phyloP scores from a whole-genome alignment of 1,140 invertebrate species.

The Hydropsyche tenuis region DNA sequence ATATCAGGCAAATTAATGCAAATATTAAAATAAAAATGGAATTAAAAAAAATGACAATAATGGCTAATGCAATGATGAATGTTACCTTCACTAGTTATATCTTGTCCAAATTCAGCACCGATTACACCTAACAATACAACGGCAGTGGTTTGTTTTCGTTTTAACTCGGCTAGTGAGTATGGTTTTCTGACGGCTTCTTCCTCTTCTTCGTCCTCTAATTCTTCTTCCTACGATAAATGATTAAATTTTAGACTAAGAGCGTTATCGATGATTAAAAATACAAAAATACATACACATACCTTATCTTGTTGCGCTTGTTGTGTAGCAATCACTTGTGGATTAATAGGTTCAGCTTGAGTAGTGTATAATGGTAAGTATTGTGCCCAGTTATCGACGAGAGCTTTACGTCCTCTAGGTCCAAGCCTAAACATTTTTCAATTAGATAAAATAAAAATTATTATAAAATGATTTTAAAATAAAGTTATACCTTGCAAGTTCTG shows the following conservation, averaged over 20 bases:
- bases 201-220: conserved; percentile 86
- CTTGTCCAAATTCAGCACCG: conserved; percentile 97
- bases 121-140: conserved; percentile 97
- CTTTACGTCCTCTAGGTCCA: conserved; percentile 90
- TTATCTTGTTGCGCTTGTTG: conserved; percentile 53
- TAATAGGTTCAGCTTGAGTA: conserved; percentile 74
- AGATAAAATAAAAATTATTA: not conserved
- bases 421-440: conserved; percentile 65
- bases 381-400: conserved; percentile 93
- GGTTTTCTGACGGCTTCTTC: conserved; percentile 80
- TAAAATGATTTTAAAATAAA: not conserved
- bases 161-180: conserved; percentile 84
- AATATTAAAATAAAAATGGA: not conserved
- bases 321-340: conserved; percentile 63
- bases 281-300: conserved; percentile 7
- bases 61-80: not conserved
- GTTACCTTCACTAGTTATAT: conserved; percentile 72
- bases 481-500: conserved; percentile 82
- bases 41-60: conserved; percentile 3
- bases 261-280: not conserved
- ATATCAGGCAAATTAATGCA: not conserved
- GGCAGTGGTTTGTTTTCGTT: conserved; percentile 95
- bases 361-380: conserved; percentile 91
- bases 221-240: conserved; percentile 53
- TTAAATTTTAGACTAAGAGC: conserved; percentile 19